These are phyloP conservation scores for Lophius piscatorius DNA, from an alignment of 2,113 vertebrate genomes.

Conservation along the genomic window DNA sequence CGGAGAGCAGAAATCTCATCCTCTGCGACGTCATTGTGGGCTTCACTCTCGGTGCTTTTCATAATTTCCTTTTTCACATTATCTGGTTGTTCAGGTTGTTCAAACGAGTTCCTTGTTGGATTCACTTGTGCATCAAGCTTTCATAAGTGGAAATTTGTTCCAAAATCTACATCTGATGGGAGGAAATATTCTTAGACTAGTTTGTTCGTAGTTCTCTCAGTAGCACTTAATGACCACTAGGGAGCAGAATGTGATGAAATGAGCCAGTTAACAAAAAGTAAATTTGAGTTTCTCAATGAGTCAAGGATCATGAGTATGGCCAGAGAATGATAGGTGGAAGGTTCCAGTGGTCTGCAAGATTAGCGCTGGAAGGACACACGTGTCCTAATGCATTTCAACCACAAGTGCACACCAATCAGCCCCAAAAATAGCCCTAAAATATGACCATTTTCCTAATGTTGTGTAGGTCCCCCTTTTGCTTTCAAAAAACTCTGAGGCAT, in stretches of 20 bases:
- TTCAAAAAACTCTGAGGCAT: too few species aligned
- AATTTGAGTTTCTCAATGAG: too few species aligned
- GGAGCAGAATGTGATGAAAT: slow-evolving; percentile 4
- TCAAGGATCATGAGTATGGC: too few species aligned
- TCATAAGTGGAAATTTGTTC: background rate
- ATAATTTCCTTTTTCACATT: background rate
- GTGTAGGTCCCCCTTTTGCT: too few species aligned
- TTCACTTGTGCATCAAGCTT: too few species aligned
- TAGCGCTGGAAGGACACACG: too few species aligned
- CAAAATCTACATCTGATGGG: background rate
- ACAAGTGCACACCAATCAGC: too few species aligned
- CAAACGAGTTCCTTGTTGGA: background rate
- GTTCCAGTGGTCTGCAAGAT: too few species aligned
- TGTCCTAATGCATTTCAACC: too few species aligned
- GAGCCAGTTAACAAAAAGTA: background rate
- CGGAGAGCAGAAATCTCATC: slow-evolving; percentile 44
- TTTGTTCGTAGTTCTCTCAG: slow-evolving; percentile 1
- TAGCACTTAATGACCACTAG: slow-evolving; percentile 40
- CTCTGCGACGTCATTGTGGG: slow-evolving; percentile 43
- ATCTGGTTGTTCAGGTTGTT: background rate
- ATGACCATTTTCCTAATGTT: too few species aligned
- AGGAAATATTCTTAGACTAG: background rate
- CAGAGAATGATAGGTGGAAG: too few species aligned
- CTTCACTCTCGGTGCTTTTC: slow-evolving; percentile 25
- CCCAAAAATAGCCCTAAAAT: too few species aligned